phyloP scores from a whole-genome alignment of 2,113 vertebrate species.

The Cynopterus brachyotis region DNA sequence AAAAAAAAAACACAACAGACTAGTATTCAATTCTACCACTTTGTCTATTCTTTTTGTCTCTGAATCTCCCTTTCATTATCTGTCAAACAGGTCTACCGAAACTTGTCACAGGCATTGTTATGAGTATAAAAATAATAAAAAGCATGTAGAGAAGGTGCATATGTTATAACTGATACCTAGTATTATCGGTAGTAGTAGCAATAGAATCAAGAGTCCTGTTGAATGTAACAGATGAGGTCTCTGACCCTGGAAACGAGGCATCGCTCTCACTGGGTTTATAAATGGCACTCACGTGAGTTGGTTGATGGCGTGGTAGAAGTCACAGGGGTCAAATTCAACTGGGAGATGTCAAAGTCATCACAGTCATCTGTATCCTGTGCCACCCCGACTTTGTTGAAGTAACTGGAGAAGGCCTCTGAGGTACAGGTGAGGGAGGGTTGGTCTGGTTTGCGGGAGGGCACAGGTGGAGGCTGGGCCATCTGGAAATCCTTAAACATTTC shows the following conservation, averaged over 20 bases:
- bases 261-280: accelerated
- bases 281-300: conserved; percentile 93
- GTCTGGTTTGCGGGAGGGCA: conserved; percentile 92
- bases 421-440: conserved; percentile 94
- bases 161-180: neutral
- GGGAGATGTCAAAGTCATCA: conserved; percentile 99
- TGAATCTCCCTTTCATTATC: neutral
- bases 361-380: conserved; percentile 98
- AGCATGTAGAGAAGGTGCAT: neutral
- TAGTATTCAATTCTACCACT: neutral
- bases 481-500: conserved; percentile 99
- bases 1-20: neutral
- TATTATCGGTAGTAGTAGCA: too few species aligned
- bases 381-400: conserved; percentile 97
- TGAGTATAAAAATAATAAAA: neutral
- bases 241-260: neutral
- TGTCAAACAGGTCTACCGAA: neutral
- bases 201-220: neutral
- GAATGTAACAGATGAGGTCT: neutral
- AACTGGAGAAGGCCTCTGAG: conserved; percentile 98
- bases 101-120: neutral
- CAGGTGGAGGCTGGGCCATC: conserved; percentile 95
- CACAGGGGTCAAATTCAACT: conserved; percentile 98
- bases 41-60: neutral
- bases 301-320: conserved; percentile 98